These are phyloP conservation scores for Hassar affinis DNA, from an alignment of 2,113 vertebrate species.

Conservation along the genomic window DNA sequence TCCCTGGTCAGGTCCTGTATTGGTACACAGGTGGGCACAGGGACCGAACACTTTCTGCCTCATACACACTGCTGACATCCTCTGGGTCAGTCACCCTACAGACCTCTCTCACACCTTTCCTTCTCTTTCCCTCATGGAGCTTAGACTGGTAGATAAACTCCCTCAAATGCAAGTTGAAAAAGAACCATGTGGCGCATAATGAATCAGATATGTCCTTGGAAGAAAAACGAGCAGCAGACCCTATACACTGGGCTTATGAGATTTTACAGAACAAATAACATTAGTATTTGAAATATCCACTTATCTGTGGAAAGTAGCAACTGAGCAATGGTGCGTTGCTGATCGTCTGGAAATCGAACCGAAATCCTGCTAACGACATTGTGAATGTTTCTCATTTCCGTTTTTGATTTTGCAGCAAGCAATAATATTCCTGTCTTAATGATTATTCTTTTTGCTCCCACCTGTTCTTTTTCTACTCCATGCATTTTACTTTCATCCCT, in stretches of 20 bases:
- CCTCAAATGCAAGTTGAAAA: background rate
- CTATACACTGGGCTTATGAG: background rate
- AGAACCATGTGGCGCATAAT: background rate
- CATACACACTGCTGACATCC: slow-evolving; percentile 32
- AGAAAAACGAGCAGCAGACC: background rate
- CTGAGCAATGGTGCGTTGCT: background rate
- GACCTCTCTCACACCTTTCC: slow-evolving; percentile 20
- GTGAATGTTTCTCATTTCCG: background rate
- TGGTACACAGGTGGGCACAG: slow-evolving; percentile 77
- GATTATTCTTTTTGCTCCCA: background rate
- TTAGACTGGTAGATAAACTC: background rate
- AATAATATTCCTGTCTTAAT: background rate
- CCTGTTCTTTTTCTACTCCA: background rate
- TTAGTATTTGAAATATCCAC: background rate
- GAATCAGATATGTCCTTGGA: background rate
- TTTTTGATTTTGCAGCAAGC: slow-evolving; percentile 8
- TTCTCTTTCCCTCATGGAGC: background rate
- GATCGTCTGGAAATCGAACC: background rate
- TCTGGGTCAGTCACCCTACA: slow-evolving; percentile 35
- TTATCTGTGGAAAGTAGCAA: background rate
- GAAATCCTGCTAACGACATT: slow-evolving; percentile 9
- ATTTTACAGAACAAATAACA: slow-evolving; percentile 6
- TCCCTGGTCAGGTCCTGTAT: slow-evolving; percentile 64
- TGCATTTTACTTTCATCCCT: background rate
- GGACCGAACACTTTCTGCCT: slow-evolving; percentile 50